phyloP scores from a whole-genome alignment of 2,888 invertebrate genomes.

The Lasioglossum morio region DNA sequence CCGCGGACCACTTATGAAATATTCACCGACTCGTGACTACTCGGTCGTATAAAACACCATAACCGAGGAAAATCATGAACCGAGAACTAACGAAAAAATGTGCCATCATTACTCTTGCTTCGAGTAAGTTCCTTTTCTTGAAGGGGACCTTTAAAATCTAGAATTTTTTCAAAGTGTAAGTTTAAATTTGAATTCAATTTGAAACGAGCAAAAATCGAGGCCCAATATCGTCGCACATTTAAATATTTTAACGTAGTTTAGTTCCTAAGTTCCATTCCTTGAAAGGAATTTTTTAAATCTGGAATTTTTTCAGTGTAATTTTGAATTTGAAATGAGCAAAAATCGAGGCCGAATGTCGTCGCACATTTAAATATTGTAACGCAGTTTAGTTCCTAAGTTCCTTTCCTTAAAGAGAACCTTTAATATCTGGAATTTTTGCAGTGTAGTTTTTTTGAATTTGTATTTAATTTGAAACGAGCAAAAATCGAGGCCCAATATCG shows the following conservation, averaged over 20 bases:
- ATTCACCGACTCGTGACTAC: conserved; percentile 32
- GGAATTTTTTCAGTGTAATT: no score
- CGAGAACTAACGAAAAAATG: neutral
- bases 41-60: conserved; percentile 22
- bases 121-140: neutral
- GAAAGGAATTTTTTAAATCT: no score
- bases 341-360: no score
- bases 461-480: no score
- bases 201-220: no score
- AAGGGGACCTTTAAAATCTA: neutral
- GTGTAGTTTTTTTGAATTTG: neutral
- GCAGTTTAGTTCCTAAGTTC: no score
- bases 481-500: neutral
- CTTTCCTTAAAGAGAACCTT: neutral
- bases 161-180: neutral
- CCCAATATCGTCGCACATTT: neutral
- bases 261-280: neutral
- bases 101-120: neutral
- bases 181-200: neutral
- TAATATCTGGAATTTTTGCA: neutral
- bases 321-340: no score
- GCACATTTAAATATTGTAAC: no score
- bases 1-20: conserved; percentile 52
- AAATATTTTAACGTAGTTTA: neutral
- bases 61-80: neutral